Evolutionary conservation across 1,140 invertebrate genomes (phyloP).

Genomic region (Probaryconus sp.): DNA sequence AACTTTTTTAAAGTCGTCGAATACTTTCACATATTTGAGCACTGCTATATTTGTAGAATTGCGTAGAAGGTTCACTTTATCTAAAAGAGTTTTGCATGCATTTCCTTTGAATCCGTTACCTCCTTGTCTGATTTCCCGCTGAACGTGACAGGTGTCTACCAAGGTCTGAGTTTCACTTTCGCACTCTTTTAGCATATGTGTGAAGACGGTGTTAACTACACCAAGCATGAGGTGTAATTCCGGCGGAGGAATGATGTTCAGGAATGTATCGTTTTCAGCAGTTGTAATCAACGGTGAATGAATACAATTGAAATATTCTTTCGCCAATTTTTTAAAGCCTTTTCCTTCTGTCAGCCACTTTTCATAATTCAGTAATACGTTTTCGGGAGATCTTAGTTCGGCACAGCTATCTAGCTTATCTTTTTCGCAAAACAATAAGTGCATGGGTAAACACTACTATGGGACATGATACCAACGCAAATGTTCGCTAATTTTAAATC

Average conservation of each 20-base stretch:
- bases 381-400: conserved; percentile 8
- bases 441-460: conserved; percentile 25
- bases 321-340: conserved; percentile 8
- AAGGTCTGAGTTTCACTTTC: conserved; percentile 4
- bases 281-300: conserved; percentile 21
- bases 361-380: conserved; percentile 23
- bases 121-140: conserved; percentile 9
- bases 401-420: conserved; percentile 1
- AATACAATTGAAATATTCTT: conserved; percentile 29
- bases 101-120: conserved; percentile 28
- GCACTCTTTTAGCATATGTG: conserved; percentile 20
- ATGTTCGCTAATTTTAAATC: conserved; percentile 41
- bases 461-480: conserved; percentile 36
- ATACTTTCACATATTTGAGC: conserved; percentile 7
- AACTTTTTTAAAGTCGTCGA: conserved; percentile 27
- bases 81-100: conserved; percentile 32
- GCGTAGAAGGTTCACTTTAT: conserved; percentile 19
- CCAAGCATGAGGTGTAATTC: conserved; percentile 37
- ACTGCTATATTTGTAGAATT: background rate
- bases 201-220: conserved; percentile 36
- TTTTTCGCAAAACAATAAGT: conserved; percentile 30
- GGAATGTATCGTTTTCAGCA: conserved; percentile 14
- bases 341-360: conserved; percentile 13
- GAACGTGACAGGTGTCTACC: conserved; percentile 15
- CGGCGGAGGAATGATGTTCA: conserved; percentile 32